phyloP scores from a whole-genome alignment of 2,113 vertebrate genomes.

The Petromus typicus region DNA sequence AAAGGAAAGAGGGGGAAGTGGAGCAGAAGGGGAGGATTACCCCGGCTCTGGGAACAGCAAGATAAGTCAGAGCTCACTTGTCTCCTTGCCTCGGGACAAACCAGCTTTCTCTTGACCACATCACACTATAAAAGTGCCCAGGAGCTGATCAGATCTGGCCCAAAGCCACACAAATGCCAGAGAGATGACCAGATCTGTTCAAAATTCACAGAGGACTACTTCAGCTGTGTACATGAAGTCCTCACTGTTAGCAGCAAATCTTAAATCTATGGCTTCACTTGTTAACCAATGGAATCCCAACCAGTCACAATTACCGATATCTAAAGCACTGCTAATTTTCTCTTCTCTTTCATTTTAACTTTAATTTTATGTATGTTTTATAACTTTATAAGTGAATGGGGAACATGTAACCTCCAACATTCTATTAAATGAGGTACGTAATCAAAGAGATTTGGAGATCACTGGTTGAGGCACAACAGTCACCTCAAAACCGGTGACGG shows the following conservation, averaged over 20 bases:
- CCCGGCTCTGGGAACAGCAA: not conserved
- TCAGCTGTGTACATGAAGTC: not conserved
- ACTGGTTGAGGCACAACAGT: not conserved
- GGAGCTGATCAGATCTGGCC: not conserved
- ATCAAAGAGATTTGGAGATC: not conserved
- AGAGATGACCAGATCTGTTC: not conserved
- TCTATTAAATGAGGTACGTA: not conserved
- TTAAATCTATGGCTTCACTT: not conserved
- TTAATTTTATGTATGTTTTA: not conserved
- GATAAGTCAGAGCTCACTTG: not conserved
- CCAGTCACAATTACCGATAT: not conserved
- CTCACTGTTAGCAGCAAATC: not conserved
- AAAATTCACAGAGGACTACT: not conserved
- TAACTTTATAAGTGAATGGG: not conserved
- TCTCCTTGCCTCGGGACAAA: not conserved
- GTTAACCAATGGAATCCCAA: not conserved
- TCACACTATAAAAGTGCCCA: not conserved
- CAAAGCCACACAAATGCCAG: not conserved
- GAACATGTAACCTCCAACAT: not conserved
- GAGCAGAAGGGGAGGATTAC: not conserved
- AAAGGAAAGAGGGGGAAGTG: too few relatives aligned
- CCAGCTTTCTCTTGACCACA: too few relatives aligned
- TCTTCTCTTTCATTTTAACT: not conserved
- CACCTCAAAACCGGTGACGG: not conserved
- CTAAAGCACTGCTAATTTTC: not conserved